A percentile compares a stretch with the other conserved stretches of the same genome.
Evolutionary conservation across 2,888 invertebrate genomes (phyloP).

Genomic region (Acanthosepion esculentum): DNA sequence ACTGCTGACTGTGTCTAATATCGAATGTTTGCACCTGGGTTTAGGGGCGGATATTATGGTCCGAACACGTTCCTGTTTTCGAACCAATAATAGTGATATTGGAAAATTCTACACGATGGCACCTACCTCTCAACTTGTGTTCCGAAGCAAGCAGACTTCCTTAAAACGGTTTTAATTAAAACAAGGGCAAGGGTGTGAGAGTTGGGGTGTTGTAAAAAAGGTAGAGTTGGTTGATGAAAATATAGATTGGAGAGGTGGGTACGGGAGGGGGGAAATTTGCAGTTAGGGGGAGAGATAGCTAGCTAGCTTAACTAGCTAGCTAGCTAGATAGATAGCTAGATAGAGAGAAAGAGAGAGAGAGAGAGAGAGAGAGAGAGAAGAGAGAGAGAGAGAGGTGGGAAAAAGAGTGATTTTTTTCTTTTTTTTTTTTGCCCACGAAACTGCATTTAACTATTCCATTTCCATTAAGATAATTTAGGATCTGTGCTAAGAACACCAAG

Average conservation of each 20-base stretch:
- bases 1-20: constrained; percentile 33
- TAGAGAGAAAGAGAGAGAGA: too few species aligned
- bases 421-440: neutral
- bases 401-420: too few species aligned
- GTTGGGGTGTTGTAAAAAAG: neutral
- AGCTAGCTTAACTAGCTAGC: too few species aligned
- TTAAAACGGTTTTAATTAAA: constrained; percentile 33
- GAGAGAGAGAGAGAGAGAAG: too few species aligned
- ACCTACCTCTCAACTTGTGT: neutral
- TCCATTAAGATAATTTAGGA: neutral
- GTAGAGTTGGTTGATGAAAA: too few species aligned
- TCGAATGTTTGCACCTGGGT: constrained; percentile 33
- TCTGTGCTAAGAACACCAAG: neutral
- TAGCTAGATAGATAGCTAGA: too few species aligned
- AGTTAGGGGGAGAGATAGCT: too few species aligned
- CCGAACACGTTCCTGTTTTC: constrained; percentile 33
- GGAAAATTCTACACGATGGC: neutral
- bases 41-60: constrained; percentile 22
- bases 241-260: too few species aligned
- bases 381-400: too few species aligned
- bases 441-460: neutral
- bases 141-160: neutral
- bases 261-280: too few species aligned
- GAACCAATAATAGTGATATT: constrained; percentile 9
- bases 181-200: neutral